Evolutionary conservation across 2,797 vertebrate species (phyloP).

Genomic region (Danio albolineatus): DNA sequence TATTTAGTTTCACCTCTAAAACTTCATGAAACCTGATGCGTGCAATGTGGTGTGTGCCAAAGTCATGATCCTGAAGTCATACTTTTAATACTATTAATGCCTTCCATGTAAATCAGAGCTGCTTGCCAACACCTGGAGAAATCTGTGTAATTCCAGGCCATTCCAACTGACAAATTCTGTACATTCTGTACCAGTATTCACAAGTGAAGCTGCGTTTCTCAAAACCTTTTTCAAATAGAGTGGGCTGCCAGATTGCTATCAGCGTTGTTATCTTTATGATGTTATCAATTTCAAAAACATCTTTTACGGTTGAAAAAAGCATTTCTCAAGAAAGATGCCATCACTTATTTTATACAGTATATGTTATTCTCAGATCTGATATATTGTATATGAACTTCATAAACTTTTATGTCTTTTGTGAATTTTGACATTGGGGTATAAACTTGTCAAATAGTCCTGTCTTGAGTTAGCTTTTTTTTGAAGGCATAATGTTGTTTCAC

Average conservation of each 20-base stretch:
- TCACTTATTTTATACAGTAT: background rate
- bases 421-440: background rate
- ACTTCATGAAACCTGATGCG: constrained; percentile 19
- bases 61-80: background rate
- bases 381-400: background rate
- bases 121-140: background rate
- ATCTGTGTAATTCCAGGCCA: background rate
- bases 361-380: background rate
- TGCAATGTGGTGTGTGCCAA: background rate
- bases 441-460: background rate
- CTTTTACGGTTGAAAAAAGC: background rate
- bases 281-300: background rate
- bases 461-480: background rate
- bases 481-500: too few relatives aligned
- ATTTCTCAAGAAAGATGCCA: background rate
- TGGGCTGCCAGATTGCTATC: background rate
- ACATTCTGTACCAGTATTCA: background rate
- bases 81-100: too few relatives aligned
- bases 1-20: background rate
- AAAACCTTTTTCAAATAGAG: background rate
- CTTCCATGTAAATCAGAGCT: background rate
- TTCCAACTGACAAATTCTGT: background rate
- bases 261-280: background rate
- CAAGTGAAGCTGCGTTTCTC: background rate
- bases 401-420: background rate